phyloP scores from a whole-genome alignment of 2,113 vertebrate genomes.

The Pterocles gutturalis region DNA sequence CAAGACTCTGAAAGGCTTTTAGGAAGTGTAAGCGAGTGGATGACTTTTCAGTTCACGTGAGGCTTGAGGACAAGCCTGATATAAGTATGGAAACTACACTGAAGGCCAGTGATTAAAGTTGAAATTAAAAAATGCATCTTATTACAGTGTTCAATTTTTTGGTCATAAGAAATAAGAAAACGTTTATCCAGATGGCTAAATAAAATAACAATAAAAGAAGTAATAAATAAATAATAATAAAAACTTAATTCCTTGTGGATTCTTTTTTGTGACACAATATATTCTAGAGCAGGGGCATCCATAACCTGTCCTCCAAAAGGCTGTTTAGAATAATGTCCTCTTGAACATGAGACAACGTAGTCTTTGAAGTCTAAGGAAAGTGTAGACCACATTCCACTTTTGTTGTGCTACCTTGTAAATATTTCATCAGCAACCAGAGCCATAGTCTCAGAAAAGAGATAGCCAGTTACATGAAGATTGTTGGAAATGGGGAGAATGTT shows the following conservation, averaged over 20 bases:
- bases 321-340: neutral
- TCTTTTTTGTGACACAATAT: neutral
- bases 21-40: neutral
- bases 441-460: neutral
- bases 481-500: neutral
- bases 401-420: neutral
- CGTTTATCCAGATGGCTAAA: neutral
- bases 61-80: neutral
- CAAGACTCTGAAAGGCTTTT: neutral
- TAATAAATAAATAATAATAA: neutral
- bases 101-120: neutral
- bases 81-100: neutral
- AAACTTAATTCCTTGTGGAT: neutral
- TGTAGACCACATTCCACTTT: neutral
- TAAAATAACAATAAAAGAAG: neutral
- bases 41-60: neutral
- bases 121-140: neutral
- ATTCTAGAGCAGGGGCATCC: neutral
- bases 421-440: neutral
- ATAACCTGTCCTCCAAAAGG: neutral
- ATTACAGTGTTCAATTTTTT: neutral
- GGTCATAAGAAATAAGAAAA: neutral
- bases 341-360: neutral
- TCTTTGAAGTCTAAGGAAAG: neutral
- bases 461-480: neutral